Base-by-base conservation (phyloP, 1,140 invertebrate species). In the Apis florea region DNA sequence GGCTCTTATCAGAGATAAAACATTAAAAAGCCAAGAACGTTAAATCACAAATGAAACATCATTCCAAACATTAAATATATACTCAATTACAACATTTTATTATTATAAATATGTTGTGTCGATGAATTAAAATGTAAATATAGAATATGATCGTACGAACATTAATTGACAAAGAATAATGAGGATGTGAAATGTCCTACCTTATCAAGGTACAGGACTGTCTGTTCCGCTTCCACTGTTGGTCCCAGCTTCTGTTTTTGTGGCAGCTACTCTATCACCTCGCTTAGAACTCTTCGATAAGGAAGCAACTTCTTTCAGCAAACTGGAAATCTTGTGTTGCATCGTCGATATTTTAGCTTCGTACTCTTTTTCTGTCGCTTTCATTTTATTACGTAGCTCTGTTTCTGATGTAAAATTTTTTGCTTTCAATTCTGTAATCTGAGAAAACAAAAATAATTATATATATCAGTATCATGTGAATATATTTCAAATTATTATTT, bases 381-480 rank as follows among this genome's bases (percentile, higher is more conserved):
- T 97, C 95, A 98, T 96, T 93, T 98, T 98, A 82, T 95, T 96
- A 40, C 98, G 95, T 67, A 98, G 93, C 87, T 98, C 98, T 69
- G 96, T 96, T 91, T 98, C 98, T 66, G 96, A 95, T 40, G 97
- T 98, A 90, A 97, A 98, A 90, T 98, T 97, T 92, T 97, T 96
- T 15, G 98, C 98, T 94, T 99, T 99, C 77, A 98, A 92, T 92
- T 99, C 98, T 9, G 97, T 98, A 85, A 99, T 97, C 98, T 98
- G 91, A 53, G 77, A 69, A 70, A 69, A 70, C 80, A 69, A 15
- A 31, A 12, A 58, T 26, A 63, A 59, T 77, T 26, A 9, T 11
- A 6, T 40, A 10, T 40, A 61, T 54, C 15, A 51, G 12, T 8
- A 10, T 19, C 19, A 13, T 1, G 19, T 13, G 21, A n/a, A 12